Evolutionary conservation across 1,140 invertebrate genomes (phyloP).

Genomic region (Lucilia sericata): DNA sequence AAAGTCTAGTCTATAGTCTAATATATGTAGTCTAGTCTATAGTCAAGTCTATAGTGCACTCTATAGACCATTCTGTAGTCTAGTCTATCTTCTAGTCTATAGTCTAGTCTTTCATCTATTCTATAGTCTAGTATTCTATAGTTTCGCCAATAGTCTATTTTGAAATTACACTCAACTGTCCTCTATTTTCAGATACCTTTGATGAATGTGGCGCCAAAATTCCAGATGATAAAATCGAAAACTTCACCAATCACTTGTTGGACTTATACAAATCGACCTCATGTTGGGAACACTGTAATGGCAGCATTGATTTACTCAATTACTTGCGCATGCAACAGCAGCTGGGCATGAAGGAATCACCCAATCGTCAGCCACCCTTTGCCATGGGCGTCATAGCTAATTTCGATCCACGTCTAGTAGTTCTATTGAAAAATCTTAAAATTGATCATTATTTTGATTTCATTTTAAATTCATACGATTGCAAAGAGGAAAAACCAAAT

Average conservation of each 20-base stretch:
- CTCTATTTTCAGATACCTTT: conserved; percentile 55
- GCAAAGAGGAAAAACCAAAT: conserved; percentile 82
- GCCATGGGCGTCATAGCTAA: conserved; percentile 87
- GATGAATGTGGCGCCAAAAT: conserved; percentile 63
- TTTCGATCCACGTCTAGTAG: conserved; percentile 83
- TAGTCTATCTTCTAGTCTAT: too few species aligned
- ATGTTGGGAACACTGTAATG: conserved; percentile 79
- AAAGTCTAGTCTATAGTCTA: too few species aligned
- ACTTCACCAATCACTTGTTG: conserved; percentile 75
- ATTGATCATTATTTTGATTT: conserved; percentile 82
- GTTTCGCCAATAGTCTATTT: too few species aligned
- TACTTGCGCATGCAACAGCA: conserved; percentile 69
- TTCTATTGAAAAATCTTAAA: conserved; percentile 75
- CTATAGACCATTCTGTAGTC: too few species aligned
- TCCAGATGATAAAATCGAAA: conserved; percentile 68
- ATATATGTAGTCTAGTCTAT: too few species aligned
- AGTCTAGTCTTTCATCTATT: too few species aligned
- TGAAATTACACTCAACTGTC: too few species aligned
- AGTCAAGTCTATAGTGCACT: too few species aligned
- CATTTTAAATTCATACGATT: conserved; percentile 81
- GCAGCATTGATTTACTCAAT: conserved; percentile 74
- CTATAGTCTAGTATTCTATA: too few species aligned
- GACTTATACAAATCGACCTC: conserved; percentile 75
- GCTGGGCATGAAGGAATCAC: conserved; percentile 37
- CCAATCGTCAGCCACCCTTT: conserved; percentile 58